Evolutionary conservation across 2,797 vertebrate genomes (phyloP).

Genomic region (Trachops cirrhosus): DNA sequence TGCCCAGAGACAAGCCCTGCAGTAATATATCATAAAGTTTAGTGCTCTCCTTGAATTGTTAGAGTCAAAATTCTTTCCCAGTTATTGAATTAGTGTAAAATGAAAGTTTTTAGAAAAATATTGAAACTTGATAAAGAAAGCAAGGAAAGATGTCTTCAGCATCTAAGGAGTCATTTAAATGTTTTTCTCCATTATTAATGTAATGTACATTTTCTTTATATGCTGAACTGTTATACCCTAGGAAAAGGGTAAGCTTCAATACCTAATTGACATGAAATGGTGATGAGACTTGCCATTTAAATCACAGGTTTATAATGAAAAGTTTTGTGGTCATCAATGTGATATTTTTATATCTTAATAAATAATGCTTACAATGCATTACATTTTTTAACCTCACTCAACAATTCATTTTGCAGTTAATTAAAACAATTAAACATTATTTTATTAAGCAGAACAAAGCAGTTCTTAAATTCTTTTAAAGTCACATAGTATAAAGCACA

Average conservation of each 20-base stretch:
- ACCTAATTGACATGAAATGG: neutral
- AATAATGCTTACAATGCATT: neutral
- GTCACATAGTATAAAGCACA: neutral
- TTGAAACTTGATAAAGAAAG: constrained; percentile 14
- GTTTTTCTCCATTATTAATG: neutral
- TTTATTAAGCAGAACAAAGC: neutral
- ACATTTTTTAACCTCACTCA: neutral
- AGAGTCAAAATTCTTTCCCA: neutral
- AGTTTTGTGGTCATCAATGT: neutral
- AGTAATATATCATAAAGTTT: constrained; percentile 63
- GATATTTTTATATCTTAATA: constrained; percentile 10
- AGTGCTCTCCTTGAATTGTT: constrained; percentile 23
- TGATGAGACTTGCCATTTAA: neutral
- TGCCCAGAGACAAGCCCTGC: constrained; percentile 44
- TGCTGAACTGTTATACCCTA: neutral
- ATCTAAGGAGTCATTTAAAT: neutral
- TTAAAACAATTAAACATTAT: constrained; percentile 5
- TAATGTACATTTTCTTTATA: neutral
- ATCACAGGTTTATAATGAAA: neutral
- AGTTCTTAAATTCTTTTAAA: neutral
- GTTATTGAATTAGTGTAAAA: neutral
- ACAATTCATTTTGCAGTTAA: neutral
- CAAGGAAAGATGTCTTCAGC: neutral
- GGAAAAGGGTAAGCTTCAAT: neutral
- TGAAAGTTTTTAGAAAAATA: constrained; percentile 32